These are phyloP conservation scores for Epinephelus moara DNA, from an alignment of 2,113 vertebrate species.

Conservation along the genomic window DNA sequence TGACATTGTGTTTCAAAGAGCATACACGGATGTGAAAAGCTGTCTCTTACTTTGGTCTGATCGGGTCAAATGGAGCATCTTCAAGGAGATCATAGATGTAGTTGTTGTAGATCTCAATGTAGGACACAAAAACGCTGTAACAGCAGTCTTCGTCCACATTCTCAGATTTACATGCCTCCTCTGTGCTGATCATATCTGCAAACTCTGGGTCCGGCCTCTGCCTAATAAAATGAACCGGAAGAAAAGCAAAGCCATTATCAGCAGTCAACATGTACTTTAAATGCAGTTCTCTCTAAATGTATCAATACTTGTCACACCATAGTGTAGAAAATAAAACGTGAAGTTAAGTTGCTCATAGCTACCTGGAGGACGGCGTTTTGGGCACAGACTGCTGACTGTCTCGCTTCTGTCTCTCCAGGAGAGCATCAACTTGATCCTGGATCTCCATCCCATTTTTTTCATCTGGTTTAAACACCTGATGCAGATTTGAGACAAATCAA, in stretches of 20 bases:
- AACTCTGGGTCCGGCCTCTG: conserved; percentile 92
- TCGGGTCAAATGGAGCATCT: conserved; percentile 88
- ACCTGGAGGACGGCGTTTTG: conserved; percentile 91
- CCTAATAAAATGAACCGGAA: conserved; percentile 72
- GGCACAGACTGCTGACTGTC: conserved; percentile 85
- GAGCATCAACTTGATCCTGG: conserved; percentile 93
- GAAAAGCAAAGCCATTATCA: not conserved
- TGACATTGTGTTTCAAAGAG: not conserved
- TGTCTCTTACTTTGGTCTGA: conserved; percentile 92
- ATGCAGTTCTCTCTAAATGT: not conserved
- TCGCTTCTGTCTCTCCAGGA: conserved; percentile 94
- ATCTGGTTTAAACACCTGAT: conserved; percentile 95
- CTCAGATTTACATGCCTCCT: conserved; percentile 88
- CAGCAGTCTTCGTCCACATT: conserved; percentile 95
- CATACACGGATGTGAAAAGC: not conserved
- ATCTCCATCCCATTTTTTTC: conserved; percentile 97
- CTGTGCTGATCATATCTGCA: conserved; percentile 92
- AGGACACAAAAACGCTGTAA: conserved; percentile 96
- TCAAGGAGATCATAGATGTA: conserved; percentile 98
- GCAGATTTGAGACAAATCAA: not conserved
- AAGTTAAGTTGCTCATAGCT: conserved; percentile 27
- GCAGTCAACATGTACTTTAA: not conserved
- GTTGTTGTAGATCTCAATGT: conserved; percentile 98
- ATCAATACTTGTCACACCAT: not conserved
- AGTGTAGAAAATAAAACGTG: conserved; percentile 2